Evolutionary conservation across 2,113 vertebrate genomes (phyloP), one percentile per base, ranked within the genome.

Genomic region (Pao palembangensis): DNA sequence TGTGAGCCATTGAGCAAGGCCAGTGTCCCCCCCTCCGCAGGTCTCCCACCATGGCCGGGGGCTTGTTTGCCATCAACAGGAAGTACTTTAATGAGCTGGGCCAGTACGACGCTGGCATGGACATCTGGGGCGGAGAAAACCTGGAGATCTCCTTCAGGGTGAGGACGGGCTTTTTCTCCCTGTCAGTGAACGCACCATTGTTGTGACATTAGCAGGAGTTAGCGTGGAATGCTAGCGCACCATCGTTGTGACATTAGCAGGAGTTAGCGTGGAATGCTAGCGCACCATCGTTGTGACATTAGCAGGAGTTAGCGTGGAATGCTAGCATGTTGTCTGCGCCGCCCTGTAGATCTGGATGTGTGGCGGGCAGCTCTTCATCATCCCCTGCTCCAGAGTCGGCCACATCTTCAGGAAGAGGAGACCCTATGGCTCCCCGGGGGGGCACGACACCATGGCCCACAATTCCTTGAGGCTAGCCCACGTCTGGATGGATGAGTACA

Each of bases 81-180:
- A 89, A 90, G 64, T 99, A 97, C 65, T 99, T 98, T 34, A 91
- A 85, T 0, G 94, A 96, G 19, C 92, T 98, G 0, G 97, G 97
- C 10, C 93, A 95, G 63, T 99, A 99, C 0, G 97, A 99, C 51
- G 90, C 91, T 0, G 96, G 97, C 75, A 99, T 99, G 97, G 95
- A 99, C 79, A 98, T 99, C 85, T 98, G 97, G 97, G 97, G 97
- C 55, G 97, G 97, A 51, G 97, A 99, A 58, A 99, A 99, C 73
- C 83, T 99, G 82, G 97, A 99, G 78, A 96, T 99, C 77, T 99
- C 97, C 41, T 99, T 99, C 78, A 91, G 97, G 91, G 96, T 98
- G 59, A 83, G 68, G 17, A 0, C 1, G 0, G 3, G 0, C 34
- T 41, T 67, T 70, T 19, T 46, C 59, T 20, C 10, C 48, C 6